Base-by-base conservation (phyloP, 2,113 vertebrate species). In the Hippocampus zosterae region DNA sequence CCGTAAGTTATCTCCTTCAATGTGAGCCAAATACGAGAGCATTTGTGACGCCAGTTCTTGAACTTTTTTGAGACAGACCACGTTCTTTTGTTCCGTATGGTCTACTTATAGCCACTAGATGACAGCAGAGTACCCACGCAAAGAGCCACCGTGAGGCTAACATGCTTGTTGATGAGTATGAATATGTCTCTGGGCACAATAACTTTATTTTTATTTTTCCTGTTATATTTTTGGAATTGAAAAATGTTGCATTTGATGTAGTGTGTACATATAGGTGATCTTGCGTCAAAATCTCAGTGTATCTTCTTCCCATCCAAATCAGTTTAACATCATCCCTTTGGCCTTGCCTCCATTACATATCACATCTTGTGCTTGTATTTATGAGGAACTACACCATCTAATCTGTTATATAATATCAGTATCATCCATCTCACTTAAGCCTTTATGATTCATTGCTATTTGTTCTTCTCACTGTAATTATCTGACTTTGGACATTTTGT, bases 61-160 rank as follows among this genome's bases (percentile, higher is more conserved):
- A 18, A 52, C 15, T 50, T 50, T 50, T 50, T 7, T 8, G 8
- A 21, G 5, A 55, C 2, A 3, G 16, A 50, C 3, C 55, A 56
- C 9, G 23, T 8, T 25, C 0, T 13, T 6, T 18, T 8, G 16
- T 37, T 61, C 4, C 6, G 19, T 37, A 40, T 37, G 18, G 33
- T 57, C 50, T 62, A 42, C 21, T 37, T 77, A 68, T 76, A 70
- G 50, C 88, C 86, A 83, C 73, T 71, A 89, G 86, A 79, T 73
- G 82, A 60, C 85, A 83, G 73, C 76, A 88, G 70, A 84, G 53
- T 15, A 59, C 68, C 40, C 23, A 19, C 12, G 44, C 63, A 18
- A 12, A 12, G 42, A 12, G 42, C 42, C 13, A 44, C 42, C 42
- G 13, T 44, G 2, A 50, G 16, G 46, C 46, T 19, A 19, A 57